Evolutionary conservation across 2,888 invertebrate species (phyloP).

Genomic region (Apoda limacodes): DNA sequence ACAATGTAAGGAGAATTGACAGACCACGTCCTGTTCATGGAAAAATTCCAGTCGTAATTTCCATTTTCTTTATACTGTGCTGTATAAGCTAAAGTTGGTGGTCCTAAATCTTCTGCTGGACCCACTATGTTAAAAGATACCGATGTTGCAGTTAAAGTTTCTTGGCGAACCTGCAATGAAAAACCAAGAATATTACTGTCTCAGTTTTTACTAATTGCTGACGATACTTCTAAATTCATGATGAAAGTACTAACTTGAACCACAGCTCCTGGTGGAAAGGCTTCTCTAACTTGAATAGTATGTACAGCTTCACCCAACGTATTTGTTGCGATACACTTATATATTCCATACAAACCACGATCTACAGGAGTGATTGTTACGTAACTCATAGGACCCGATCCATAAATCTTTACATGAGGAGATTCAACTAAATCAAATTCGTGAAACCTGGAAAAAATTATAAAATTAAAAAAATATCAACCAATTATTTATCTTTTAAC

Average conservation of each 20-base stretch:
- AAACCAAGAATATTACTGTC: too few species aligned
- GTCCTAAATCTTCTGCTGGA: constrained; percentile 79
- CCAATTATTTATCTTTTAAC: constrained; percentile 2
- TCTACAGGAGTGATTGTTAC: constrained; percentile 78
- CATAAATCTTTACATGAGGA: constrained; percentile 70
- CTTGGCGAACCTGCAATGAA: constrained; percentile 70
- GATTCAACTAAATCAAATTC: constrained; percentile 67
- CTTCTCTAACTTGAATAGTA: constrained; percentile 79
- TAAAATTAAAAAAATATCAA: neutral
- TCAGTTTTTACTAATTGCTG: neutral
- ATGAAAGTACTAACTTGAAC: constrained; percentile 41
- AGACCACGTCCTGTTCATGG: constrained; percentile 82
- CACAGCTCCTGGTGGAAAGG: constrained; percentile 76
- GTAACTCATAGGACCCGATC: constrained; percentile 78
- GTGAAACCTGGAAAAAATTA: constrained; percentile 40
- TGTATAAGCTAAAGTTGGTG: constrained; percentile 79
- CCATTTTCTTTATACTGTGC: constrained; percentile 81
- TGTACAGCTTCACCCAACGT: constrained; percentile 76
- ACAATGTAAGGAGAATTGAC: constrained; percentile 83
- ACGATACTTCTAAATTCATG: constrained; percentile 5
- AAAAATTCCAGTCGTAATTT: constrained; percentile 76
- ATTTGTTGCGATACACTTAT: constrained; percentile 87
- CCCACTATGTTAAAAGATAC: constrained; percentile 83
- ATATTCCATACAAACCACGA: constrained; percentile 75
- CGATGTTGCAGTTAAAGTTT: constrained; percentile 84